These are phyloP conservation scores for Linnaemya vulpina DNA, from an alignment of 2,888 invertebrate genomes.

Conservation along the genomic window DNA sequence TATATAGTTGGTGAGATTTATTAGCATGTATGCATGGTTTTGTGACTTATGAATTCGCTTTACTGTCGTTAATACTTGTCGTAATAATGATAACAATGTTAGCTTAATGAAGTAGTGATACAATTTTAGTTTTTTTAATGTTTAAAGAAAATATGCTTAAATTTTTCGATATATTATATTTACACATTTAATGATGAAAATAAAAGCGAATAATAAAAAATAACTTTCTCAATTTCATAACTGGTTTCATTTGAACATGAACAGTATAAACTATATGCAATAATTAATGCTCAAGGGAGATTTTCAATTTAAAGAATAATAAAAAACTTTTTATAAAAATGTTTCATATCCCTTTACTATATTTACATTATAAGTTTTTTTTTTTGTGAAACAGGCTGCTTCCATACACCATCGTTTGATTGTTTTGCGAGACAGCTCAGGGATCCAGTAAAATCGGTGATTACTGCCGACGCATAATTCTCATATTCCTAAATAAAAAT, in stretches of 20 bases:
- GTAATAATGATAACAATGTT: neutral
- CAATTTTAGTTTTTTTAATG: neutral
- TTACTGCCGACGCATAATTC: no score
- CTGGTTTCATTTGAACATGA: neutral
- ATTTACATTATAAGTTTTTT: no score
- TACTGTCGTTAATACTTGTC: neutral
- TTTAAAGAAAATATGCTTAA: neutral
- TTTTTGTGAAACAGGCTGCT: no score
- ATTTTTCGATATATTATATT: neutral
- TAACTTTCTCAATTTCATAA: constrained; percentile 8
- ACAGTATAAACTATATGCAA: neutral
- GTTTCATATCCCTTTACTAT: no score
- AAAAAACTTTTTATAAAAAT: no score
- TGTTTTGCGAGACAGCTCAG: no score
- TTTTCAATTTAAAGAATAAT: neutral
- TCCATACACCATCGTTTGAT: no score
- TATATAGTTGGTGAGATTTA: neutral
- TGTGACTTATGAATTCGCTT: neutral
- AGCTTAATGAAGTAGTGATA: neutral
- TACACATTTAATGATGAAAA: no score
- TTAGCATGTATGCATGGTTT: neutral
- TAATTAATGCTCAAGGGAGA: constrained; percentile 1
- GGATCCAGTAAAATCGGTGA: no score
- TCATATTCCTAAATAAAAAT: no score
- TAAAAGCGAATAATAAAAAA: neutral